These are phyloP conservation scores for Microcebus lehilahytsara DNA, from an alignment of 2,113 vertebrate species.

Conservation along the genomic window DNA sequence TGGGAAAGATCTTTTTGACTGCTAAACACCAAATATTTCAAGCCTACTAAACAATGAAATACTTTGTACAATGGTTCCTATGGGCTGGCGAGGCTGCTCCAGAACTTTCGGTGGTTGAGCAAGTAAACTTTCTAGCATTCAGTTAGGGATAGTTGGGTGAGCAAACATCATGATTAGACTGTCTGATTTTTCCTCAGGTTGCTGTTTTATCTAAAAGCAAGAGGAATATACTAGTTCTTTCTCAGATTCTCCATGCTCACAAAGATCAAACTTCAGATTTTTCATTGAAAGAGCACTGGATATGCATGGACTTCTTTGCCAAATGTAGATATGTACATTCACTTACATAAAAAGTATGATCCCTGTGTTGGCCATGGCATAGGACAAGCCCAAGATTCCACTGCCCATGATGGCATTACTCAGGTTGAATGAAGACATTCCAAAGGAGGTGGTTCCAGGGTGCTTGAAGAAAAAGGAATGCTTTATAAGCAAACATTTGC, in stretches of 20 bases:
- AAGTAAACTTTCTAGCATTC: background rate
- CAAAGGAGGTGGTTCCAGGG: constrained; percentile 92
- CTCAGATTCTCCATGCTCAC: background rate
- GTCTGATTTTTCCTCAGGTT: background rate
- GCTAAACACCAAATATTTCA: background rate
- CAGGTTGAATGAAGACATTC: constrained; percentile 97
- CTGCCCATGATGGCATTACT: constrained; percentile 99
- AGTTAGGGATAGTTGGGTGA: background rate
- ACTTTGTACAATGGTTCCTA: background rate
- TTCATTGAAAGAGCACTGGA: background rate
- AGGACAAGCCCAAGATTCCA: constrained; percentile 96
- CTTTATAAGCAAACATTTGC: background rate
- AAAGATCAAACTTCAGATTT: background rate
- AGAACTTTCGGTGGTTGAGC: background rate
- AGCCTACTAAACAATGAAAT: background rate
- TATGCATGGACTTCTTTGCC: background rate
- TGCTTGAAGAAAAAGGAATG: constrained; percentile 83
- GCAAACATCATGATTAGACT: background rate
- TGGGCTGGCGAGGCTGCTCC: too few species aligned
- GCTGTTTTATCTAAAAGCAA: background rate
- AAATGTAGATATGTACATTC: background rate
- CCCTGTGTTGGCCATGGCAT: constrained; percentile 98
- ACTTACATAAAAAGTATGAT: constrained; percentile 96
- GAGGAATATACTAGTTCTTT: background rate
- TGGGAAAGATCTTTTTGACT: background rate